phyloP scores from a whole-genome alignment of 2,797 vertebrate species.

The Neomorphus geoffroyi region DNA sequence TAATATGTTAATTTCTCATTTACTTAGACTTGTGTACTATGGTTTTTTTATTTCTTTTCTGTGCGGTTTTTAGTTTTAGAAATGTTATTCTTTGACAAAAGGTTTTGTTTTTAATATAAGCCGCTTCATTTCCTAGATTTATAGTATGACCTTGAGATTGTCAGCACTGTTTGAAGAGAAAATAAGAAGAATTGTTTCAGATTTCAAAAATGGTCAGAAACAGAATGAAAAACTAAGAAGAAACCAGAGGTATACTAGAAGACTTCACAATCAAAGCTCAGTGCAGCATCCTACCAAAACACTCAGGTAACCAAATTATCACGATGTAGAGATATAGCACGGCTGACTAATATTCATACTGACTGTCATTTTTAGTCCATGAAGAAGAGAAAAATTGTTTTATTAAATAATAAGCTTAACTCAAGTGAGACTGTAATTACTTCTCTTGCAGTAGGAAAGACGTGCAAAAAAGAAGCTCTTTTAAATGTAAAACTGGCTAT shows the following conservation, averaged over 20 bases:
- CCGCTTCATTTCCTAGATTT: slow-evolving; percentile 82
- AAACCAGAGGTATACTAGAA: slow-evolving; percentile 87
- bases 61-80: not conserved
- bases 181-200: slow-evolving; percentile 89
- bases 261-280: slow-evolving; percentile 78
- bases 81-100: not conserved
- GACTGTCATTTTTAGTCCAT: not conserved
- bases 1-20: not conserved
- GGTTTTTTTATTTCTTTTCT: not conserved
- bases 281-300: slow-evolving; percentile 52
- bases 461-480: rapidly evolving
- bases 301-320: slow-evolving; percentile 74
- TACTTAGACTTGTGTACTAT: not conserved
- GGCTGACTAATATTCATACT: not conserved
- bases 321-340: not conserved
- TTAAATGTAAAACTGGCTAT: not conserved
- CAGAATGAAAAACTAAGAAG: slow-evolving; percentile 86
- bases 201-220: slow-evolving; percentile 92
- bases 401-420: not conserved
- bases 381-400: not conserved
- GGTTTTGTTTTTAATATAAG: slow-evolving; percentile 16
- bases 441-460: not conserved
- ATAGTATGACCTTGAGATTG: slow-evolving; percentile 95
- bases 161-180: slow-evolving; percentile 94
- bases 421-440: not conserved